Base-by-base conservation (phyloP, 2,888 invertebrate genomes). In the Yponomeuta sedellus region DNA sequence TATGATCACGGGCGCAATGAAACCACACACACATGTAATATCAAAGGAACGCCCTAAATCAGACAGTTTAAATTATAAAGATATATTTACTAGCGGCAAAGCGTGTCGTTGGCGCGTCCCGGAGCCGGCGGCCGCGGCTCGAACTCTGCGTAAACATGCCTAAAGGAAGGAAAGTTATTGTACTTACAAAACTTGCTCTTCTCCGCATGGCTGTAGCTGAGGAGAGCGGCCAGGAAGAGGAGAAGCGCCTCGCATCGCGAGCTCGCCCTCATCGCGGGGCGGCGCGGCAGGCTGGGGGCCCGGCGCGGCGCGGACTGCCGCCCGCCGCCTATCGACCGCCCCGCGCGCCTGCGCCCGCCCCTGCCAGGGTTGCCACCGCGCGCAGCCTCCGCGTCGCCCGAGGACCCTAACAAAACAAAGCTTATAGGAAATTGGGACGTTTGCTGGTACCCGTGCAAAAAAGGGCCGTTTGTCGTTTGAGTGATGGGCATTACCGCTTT, bases 181-280 rank as follows among this genome's bases (percentile, higher is more conserved):
- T 68, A 91, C 92, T 91, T 80, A 92, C 92, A 92, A 85, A 92
- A 92, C 77, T 91, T 92, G 85, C 91, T 92, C 77, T 91, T 91
- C 85, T 92, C 92, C 68, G 89, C 91, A 78, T 83, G 76, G 74
- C 76, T 76, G 77, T 75, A 70, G 62, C 68, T 52, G 66, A 68
- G 64, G 64, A 61, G 67, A 0, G n/a, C n/a, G 56, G 65, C 63
- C 20, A 66, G 61, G 52, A 44, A 28, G 73, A 83, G 80, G 70
- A 85, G 79, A 70, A 86, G 74, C 75, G 83, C 85, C 77, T 83
- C 89, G 88, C 90, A 81, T 28, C 68, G 64, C 69, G 66, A 64
- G 63, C 64, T 40, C 66, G 64, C 66, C 66, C 62, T 40, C 62
- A 40, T 61, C 25, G 28, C 61, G 69, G 44, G 68, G 68, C 69